Evolutionary conservation across 1,140 invertebrate species (phyloP), one percentile per base, ranked within the genome.

Genomic region (Ips nitidus): DNA sequence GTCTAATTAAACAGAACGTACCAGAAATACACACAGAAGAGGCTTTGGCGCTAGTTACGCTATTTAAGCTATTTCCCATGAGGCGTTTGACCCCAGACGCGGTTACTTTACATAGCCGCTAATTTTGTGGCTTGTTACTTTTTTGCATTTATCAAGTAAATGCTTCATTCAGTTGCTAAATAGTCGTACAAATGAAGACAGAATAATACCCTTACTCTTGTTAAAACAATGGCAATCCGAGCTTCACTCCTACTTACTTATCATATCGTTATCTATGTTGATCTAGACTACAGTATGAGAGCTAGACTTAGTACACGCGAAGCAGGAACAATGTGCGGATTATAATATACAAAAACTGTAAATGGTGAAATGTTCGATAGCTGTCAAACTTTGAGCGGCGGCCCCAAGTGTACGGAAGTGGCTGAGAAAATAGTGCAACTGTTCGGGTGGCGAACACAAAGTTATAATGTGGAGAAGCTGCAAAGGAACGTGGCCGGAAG

Each of bases 381-480:
- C 59, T 81, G 80, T 66, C 77, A 80, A 52, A 74, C 75, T 2
- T 72, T 76, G 56, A 75, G 73, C 56, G 70, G 80, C 75, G 79
- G 81, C 76, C 78, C 80, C 37, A 83, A 83, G 73, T 87, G 86
- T 76, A 81, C 84, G 53, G 85, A 86, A 71, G 85, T 90, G 70
- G 88, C 89, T 4, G 88, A 89, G 75, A 91, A 91, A 79, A 74
- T 91, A 68, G 86, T 88, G 73, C 84, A 89, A 60, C 79, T 91
- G 52, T 90, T 91, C 73, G 87, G 88, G 47, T 91, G 89, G 88
- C 82, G 89, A 70, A 22, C 42, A 36, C 89, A 91, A 76, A 90
- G 88, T 43, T 91, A 91, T 78, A 87, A 89, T 58, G 89, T 91
- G 68, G 86, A 90, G 75, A 89, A 89, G 75, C 81, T 89, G 68